Evolutionary conservation across 2,797 vertebrate species (phyloP).

Genomic region (Galaxias olidus): DNA sequence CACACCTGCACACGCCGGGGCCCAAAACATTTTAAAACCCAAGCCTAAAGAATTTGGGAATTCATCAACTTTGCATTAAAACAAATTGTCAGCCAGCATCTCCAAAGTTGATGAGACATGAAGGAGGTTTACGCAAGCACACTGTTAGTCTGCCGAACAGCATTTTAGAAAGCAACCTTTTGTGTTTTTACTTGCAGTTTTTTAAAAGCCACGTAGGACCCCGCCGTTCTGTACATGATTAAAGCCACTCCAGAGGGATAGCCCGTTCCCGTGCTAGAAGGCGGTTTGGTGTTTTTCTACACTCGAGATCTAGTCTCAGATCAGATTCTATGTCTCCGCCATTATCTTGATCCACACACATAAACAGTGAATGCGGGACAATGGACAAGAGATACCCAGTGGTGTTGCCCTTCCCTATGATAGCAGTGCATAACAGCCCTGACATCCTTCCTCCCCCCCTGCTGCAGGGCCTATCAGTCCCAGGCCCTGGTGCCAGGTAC

Average conservation of each 20-base stretch:
- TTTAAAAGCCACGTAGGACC: conserved; percentile 49
- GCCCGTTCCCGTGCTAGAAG: conserved; percentile 33
- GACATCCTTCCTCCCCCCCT: not conserved
- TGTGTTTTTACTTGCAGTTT: conserved; percentile 43
- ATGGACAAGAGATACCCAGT: conserved; percentile 49
- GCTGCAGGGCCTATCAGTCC: not conserved
- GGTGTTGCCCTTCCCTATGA: conserved; percentile 41
- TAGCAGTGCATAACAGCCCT: conserved; percentile 36
- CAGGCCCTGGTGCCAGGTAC: conserved; percentile 10
- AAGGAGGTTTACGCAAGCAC: conserved; percentile 60
- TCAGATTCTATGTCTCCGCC: conserved; percentile 53
- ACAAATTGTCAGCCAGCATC: conserved; percentile 38
- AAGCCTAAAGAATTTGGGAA: no score
- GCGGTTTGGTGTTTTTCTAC: conserved; percentile 13
- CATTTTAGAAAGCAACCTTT: conserved; percentile 19
- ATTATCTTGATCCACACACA: conserved; percentile 61
- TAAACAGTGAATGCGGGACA: conserved; percentile 55
- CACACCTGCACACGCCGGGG: conserved; percentile 56
- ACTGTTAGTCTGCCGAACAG: conserved; percentile 25
- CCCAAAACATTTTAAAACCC: not conserved
- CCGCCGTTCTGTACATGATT: conserved; percentile 61
- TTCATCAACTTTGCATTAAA: not conserved
- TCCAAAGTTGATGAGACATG: conserved; percentile 55
- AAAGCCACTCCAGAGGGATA: conserved; percentile 58
- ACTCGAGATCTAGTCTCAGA: conserved; percentile 24